Conservation (phyloP, 2,888 invertebrate genomes). For the Scaptomyza flava region DNA sequence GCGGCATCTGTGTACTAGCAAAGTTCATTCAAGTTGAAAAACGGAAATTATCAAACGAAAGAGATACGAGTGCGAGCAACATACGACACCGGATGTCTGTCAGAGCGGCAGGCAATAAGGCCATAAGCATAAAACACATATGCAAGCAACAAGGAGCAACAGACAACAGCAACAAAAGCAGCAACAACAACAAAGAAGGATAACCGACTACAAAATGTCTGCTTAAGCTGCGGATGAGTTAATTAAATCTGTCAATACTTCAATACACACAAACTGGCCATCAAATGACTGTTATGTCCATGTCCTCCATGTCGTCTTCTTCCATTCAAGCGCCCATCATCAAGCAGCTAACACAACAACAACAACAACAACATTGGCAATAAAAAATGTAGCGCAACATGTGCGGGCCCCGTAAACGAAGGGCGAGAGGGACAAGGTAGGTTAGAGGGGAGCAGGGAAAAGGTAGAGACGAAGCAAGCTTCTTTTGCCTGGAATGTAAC, state of each 20-base stretch:
- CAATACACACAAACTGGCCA: conserved; percentile 50
- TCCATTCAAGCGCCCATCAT: conserved; percentile 70
- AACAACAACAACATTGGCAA: conserved; percentile 53
- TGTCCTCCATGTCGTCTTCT: conserved; percentile 68
- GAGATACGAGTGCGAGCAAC: conserved; percentile 68
- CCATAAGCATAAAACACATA: neutral
- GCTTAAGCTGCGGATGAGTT: conserved; percentile 78
- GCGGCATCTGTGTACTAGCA: conserved; percentile 32
- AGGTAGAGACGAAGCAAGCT: conserved; percentile 35
- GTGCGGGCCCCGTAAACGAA: conserved; percentile 55
- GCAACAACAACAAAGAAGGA: conserved; percentile 48
- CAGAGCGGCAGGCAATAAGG: conserved; percentile 9
- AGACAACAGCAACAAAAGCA: conserved; percentile 13
- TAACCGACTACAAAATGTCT: conserved; percentile 74
- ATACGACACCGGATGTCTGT: conserved; percentile 78
- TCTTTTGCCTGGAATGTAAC: conserved; percentile 80
- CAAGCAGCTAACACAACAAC: conserved; percentile 37
- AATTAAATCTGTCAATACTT: conserved; percentile 81
- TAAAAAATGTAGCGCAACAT: conserved; percentile 73
- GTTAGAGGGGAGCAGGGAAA: neutral
- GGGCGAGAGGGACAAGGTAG: neutral
- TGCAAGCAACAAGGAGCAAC: conserved; percentile 28
- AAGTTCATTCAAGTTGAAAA: conserved; percentile 67
- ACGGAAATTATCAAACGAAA: conserved; percentile 77
- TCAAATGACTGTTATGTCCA: conserved; percentile 64